Evolutionary conservation across 2,797 vertebrate species (phyloP).

Genomic region (Chelon labrosus): DNA sequence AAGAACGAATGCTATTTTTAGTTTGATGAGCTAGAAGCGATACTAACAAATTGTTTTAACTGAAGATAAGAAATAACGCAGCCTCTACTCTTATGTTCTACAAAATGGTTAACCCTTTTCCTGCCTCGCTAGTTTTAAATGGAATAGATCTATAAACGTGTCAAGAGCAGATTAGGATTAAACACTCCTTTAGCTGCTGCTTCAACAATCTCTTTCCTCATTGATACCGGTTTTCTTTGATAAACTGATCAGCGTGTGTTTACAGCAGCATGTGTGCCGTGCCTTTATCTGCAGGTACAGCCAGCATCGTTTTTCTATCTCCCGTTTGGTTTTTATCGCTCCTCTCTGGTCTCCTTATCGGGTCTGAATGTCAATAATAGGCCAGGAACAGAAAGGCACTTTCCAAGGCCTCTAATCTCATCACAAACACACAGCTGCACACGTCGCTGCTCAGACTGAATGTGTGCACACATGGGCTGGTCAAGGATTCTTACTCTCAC

Average conservation of each 20-base stretch:
- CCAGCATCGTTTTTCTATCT: slow-evolving; percentile 13
- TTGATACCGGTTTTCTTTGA: not conserved
- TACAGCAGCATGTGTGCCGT: not conserved
- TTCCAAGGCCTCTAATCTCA: slow-evolving; percentile 38
- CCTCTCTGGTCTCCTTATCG: slow-evolving; percentile 35
- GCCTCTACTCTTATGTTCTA: not conserved
- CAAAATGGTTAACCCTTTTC: not conserved
- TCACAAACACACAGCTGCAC: slow-evolving; percentile 17
- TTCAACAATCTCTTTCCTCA: not conserved
- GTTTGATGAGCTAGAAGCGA: slow-evolving; percentile 4
- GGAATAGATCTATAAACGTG: not conserved
- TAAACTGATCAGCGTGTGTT: not conserved
- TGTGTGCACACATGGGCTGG: not conserved
- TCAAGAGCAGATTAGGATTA: not conserved
- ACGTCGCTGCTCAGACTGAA: not conserved
- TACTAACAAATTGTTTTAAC: not conserved
- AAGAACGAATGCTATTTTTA: slow-evolving; percentile 38
- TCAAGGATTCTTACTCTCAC: not conserved
- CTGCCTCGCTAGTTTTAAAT: not conserved
- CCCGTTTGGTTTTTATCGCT: slow-evolving; percentile 37
- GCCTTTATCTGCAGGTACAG: slow-evolving; percentile 35
- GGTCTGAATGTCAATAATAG: slow-evolving; percentile 46
- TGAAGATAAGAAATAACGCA: not conserved
- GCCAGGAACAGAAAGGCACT: slow-evolving; percentile 25
- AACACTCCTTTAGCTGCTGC: not conserved